These are phyloP conservation scores for Pollenia labialis DNA, from an alignment of 2,888 invertebrate species.

Conservation along the genomic window DNA sequence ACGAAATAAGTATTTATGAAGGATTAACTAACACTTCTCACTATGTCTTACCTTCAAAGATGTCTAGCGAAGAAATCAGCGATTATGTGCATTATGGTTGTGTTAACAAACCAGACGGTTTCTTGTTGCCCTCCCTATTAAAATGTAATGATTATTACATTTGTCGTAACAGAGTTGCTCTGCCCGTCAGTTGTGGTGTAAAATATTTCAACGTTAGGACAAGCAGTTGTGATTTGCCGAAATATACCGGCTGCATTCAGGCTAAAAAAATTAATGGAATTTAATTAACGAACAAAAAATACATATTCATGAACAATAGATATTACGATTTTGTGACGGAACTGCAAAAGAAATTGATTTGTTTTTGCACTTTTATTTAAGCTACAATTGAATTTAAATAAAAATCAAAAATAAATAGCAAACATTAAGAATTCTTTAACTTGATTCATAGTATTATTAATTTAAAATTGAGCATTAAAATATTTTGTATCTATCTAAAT, in stretches of 20 bases:
- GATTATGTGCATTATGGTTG: slow-evolving; percentile 77
- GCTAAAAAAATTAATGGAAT: neutral
- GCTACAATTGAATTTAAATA: neutral
- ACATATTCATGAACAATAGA: neutral
- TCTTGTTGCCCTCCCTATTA: slow-evolving; percentile 78
- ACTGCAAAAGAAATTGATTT: too few species aligned
- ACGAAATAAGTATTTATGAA: neutral
- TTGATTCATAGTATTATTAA: too few species aligned
- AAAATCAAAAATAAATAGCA: neutral
- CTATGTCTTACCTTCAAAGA: slow-evolving; percentile 35
- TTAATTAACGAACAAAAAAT: neutral
- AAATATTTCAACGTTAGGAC: slow-evolving; percentile 79
- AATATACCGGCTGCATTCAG: slow-evolving; percentile 77
- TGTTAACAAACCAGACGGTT: slow-evolving; percentile 79
- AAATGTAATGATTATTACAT: slow-evolving; percentile 81
- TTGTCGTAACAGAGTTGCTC: slow-evolving; percentile 78
- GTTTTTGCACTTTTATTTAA: too few species aligned
- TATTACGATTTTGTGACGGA: neutral
- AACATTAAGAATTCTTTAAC: neutral
- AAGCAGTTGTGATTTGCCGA: slow-evolving; percentile 80
- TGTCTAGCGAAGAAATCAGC: slow-evolving; percentile 67
- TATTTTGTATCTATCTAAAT: too few species aligned
- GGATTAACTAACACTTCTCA: neutral
- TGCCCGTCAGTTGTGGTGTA: slow-evolving; percentile 78
- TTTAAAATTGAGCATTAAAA: too few species aligned